phyloP scores from a whole-genome alignment of 2,888 invertebrate species.

The Oxyteleia sp. region DNA sequence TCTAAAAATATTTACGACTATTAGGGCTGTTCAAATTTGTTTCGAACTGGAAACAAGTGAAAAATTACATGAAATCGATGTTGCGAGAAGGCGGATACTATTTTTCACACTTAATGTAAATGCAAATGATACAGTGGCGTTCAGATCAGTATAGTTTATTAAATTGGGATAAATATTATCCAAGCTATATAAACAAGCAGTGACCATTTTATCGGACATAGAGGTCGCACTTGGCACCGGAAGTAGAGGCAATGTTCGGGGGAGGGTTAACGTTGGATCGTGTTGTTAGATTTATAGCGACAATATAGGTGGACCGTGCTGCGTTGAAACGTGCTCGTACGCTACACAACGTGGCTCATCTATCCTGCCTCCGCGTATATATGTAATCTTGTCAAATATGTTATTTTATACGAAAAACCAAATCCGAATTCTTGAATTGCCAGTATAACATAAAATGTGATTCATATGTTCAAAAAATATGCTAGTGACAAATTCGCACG shows the following conservation, averaged over 20 bases:
- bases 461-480: slow-evolving; percentile 28
- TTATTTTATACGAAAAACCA: slow-evolving; percentile 66
- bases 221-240: slow-evolving; percentile 79
- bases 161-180: slow-evolving; percentile 77
- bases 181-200: slow-evolving; percentile 63
- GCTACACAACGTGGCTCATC: slow-evolving; percentile 64
- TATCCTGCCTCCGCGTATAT: slow-evolving; percentile 56
- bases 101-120: not conserved
- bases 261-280: slow-evolving; percentile 80
- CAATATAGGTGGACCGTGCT: slow-evolving; percentile 81
- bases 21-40: no score
- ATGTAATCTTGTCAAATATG: slow-evolving; percentile 68
- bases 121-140: slow-evolving; percentile 13
- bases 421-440: slow-evolving; percentile 54
- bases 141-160: slow-evolving; percentile 71
- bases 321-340: slow-evolving; percentile 77
- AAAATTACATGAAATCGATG: no score
- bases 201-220: slow-evolving; percentile 79
- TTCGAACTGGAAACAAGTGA: no score
- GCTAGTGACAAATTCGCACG: not conserved
- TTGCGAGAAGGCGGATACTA: not conserved
- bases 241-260: slow-evolving; percentile 77
- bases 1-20: no score
- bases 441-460: slow-evolving; percentile 36
- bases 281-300: slow-evolving; percentile 84